Base-by-base conservation (phyloP, 2,888 invertebrate genomes). In the Scaeva pyrastri region DNA sequence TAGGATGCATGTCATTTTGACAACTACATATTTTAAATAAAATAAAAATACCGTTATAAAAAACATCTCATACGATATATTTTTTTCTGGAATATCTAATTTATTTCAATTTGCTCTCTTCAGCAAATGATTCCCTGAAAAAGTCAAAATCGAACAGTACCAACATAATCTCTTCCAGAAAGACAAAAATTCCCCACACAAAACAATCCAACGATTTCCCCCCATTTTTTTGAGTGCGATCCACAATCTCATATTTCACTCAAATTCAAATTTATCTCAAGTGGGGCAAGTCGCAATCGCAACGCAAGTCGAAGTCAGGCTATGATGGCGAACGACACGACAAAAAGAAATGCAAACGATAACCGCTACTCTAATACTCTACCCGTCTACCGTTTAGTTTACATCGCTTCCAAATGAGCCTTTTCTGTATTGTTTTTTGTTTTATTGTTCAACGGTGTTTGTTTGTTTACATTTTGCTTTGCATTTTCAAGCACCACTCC, bases 391-490 rank as follows among this genome's bases (percentile, higher is more conserved):
- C n/a, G n/a, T n/a, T n/a, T n/a, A n/a, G n/a, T n/a, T n/a, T n/a
- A n/a, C n/a, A n/a, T 7, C 50, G 19, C 7, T 21, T 12, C 48
- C 45, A 60, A 80, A 77, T 70, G 85, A 80, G 80, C 64, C 39
- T 4, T 12, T 78, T 74, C 55, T 70, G 31, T 74, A 43, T 64
- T 70, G 31, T 84, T 75, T 72, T 62, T 64, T 62, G 31, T 84
- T 75, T 75, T 62, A 62, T 36, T 39, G 19, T 43, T 74, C 8
- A 66, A 58, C 66, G 48, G 74, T 70, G 52, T 71, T 77, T 68
- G 84, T 81, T 85, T 85, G 85, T 85, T 85, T 85, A 85, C 85
- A 70, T 85, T 80, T 80, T 55, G 21, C 50, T 55, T 56, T 21
- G 68, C 58, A 10, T 48, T 64, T 76, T 48, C 19, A 45, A 64